Conservation (phyloP, 2,113 vertebrate species). For the Anguilla rostrata region DNA sequence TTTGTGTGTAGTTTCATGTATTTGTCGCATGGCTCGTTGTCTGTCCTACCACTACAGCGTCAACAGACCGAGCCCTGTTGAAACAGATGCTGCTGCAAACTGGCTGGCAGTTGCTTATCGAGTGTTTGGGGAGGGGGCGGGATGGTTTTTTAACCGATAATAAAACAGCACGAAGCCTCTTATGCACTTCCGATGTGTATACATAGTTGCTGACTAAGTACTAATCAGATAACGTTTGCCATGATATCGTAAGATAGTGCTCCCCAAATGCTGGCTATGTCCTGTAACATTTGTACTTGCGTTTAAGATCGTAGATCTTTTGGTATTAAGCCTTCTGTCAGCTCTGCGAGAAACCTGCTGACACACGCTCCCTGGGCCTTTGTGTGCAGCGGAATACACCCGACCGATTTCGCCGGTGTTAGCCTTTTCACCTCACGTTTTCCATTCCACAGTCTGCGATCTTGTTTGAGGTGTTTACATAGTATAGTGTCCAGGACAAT, state of each 20-base stretch:
- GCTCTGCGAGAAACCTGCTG: slow-evolving; percentile 69
- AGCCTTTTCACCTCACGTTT: neutral
- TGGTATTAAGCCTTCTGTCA: slow-evolving; percentile 74
- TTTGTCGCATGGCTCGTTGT: neutral
- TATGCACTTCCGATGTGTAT: neutral
- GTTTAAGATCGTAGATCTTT: slow-evolving; percentile 73
- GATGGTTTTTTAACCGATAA: neutral
- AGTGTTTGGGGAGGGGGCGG: slow-evolving; percentile 4
- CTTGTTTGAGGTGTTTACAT: neutral
- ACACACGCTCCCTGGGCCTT: slow-evolving; percentile 56
- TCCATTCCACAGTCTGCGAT: neutral
- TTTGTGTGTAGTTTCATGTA: neutral
- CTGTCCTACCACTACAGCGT: neutral
- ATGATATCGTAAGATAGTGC: slow-evolving; percentile 12
- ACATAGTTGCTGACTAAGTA: neutral
- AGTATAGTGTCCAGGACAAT: neutral
- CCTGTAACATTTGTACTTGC: slow-evolving; percentile 50
- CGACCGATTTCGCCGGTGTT: neutral
- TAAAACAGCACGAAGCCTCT: neutral
- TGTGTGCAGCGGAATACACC: slow-evolving; percentile 10
- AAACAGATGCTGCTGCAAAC: slow-evolving; percentile 6
- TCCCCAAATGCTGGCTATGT: slow-evolving; percentile 42
- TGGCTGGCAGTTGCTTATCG: neutral
- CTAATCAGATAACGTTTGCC: neutral
- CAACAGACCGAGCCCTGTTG: neutral